Percentiles rank a stretch among this genome's conserved stretches.
phyloP scores from a whole-genome alignment of 2,888 invertebrate genomes.

The Eumerus sabulonum region DNA sequence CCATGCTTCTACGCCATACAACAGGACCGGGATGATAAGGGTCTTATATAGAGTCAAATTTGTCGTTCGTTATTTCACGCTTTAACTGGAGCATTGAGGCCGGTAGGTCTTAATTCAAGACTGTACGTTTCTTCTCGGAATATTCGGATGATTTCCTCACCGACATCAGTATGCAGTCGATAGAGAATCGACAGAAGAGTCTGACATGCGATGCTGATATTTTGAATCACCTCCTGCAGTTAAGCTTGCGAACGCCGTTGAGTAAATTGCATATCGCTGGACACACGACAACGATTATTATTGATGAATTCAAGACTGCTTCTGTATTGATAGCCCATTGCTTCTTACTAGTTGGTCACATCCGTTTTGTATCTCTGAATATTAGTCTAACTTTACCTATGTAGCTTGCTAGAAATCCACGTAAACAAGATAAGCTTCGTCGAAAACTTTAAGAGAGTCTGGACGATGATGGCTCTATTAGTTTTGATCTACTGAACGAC shows the following conservation, averaged over 20 bases:
- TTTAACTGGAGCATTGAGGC: constrained; percentile 70
- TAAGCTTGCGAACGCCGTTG: constrained; percentile 71
- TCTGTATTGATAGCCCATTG: constrained; percentile 72
- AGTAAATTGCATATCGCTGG: constrained; percentile 71
- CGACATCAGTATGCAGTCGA: constrained; percentile 63
- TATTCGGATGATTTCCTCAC: constrained; percentile 57
- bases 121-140: constrained; percentile 67
- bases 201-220: constrained; percentile 70
- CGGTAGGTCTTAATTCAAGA: constrained; percentile 66
- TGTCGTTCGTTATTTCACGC: constrained; percentile 69
- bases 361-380: neutral
- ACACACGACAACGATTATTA: constrained; percentile 73
- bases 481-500: constrained; percentile 71
- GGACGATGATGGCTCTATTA: constrained; percentile 46
- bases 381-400: neutral
- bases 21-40: no score
- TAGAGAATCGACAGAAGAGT: constrained; percentile 57
- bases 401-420: constrained; percentile 71
- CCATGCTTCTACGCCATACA: no score
- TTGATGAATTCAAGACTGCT: constrained; percentile 74
- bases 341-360: constrained; percentile 71
- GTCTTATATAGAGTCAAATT: constrained; percentile 63
- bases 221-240: constrained; percentile 72
- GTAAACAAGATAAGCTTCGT: constrained; percentile 71
- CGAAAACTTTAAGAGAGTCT: constrained; percentile 67